These are phyloP conservation scores for Brachyistius frenatus DNA, from an alignment of 2,113 vertebrate species.

Conservation along the genomic window DNA sequence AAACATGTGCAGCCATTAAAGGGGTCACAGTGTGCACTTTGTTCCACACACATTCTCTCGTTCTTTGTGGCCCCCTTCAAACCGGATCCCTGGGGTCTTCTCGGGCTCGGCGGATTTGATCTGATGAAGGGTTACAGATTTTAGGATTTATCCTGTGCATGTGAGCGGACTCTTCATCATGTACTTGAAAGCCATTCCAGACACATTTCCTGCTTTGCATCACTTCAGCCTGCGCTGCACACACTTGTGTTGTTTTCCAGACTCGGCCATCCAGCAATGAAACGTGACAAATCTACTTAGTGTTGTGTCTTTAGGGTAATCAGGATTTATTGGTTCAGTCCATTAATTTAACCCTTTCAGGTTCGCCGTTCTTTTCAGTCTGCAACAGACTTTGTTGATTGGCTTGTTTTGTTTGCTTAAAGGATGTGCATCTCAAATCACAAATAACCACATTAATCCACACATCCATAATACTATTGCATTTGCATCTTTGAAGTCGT, in stretches of 20 bases:
- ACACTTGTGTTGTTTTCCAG: slow-evolving; percentile 7
- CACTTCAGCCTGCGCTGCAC: neutral
- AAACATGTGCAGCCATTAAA: slow-evolving; percentile 55
- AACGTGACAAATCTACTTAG: slow-evolving; percentile 63
- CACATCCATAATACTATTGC: too few relatives aligned
- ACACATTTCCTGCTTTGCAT: slow-evolving; percentile 18
- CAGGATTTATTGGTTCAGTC: slow-evolving; percentile 14
- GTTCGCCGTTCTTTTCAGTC: neutral
- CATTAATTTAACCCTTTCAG: neutral
- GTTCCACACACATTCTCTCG: slow-evolving; percentile 31
- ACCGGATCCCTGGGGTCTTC: slow-evolving; percentile 25
- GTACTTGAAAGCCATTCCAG: slow-evolving; percentile 2
- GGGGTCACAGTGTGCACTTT: slow-evolving; percentile 21
- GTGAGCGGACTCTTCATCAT: slow-evolving; percentile 29
- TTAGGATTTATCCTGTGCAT: slow-evolving; percentile 34
- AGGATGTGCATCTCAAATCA: too few relatives aligned
- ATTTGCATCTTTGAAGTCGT: too few relatives aligned
- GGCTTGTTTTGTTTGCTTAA: too few relatives aligned
- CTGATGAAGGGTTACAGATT: slow-evolving; percentile 49
- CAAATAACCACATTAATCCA: too few relatives aligned
- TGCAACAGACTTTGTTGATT: too few relatives aligned
- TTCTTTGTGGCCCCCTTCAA: slow-evolving; percentile 11
- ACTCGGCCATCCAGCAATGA: slow-evolving; percentile 19
- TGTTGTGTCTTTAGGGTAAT: slow-evolving; percentile 14
- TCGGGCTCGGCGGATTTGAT: slow-evolving; percentile 21